Percentiles rank a stretch among this genome's conserved stretches.
These are phyloP conservation scores for Sebastes paucispinis DNA, from an alignment of 2,797 vertebrate species.

Conservation along the genomic window DNA sequence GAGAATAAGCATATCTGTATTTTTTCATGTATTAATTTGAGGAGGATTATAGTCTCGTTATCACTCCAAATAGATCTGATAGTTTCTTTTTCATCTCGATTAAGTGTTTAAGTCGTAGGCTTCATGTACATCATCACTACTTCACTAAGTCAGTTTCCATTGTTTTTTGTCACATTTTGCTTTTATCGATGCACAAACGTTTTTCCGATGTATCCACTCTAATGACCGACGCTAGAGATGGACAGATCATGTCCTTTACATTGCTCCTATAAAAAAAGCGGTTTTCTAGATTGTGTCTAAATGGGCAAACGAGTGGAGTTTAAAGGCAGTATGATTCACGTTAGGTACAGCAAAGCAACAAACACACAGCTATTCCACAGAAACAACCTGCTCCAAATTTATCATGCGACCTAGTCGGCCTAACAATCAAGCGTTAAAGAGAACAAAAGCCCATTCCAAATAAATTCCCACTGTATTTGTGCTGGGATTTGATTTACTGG, in stretches of 20 bases:
- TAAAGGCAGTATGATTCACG: conserved; percentile 63
- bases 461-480: conserved; percentile 99
- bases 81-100: not conserved
- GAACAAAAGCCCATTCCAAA: conserved; percentile 99
- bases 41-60: not conserved
- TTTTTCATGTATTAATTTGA: not conserved
- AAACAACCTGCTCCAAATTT: conserved; percentile 88
- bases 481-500: conserved; percentile 99
- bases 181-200: not conserved
- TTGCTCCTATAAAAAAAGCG: not conserved
- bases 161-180: not conserved
- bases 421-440: conserved; percentile 97
- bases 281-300: conserved; percentile 15
- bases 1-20: not conserved
- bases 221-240: not conserved
- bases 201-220: not conserved
- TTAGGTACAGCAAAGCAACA: conserved; percentile 66
- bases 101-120: not conserved
- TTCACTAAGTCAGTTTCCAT: not conserved
- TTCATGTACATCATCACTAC: not conserved
- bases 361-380: conserved; percentile 53
- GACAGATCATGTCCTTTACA: conserved; percentile 1
- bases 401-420: conserved; percentile 92
- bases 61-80: not conserved
- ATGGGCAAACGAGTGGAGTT: conserved; percentile 34